Evolutionary conservation across 2,113 vertebrate genomes (phyloP), one percentile per base, ranked within the genome.

Genomic region (Phylloscopus whistleri): DNA sequence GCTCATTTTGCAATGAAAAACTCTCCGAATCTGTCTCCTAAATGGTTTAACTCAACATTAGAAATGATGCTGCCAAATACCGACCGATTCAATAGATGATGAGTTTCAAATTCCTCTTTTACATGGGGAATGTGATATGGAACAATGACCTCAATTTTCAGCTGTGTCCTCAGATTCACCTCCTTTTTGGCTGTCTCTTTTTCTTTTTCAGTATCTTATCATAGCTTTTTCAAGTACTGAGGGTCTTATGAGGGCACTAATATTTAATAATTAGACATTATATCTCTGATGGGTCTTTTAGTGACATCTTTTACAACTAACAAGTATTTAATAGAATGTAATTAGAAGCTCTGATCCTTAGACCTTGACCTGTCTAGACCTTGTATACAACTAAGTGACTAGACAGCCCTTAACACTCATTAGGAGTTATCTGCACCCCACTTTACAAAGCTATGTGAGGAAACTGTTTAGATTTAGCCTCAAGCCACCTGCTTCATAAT

Each of bases 401-500:
- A 81, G 79, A 95, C 97, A 94, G 78, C 80, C 96, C 92, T 94
- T 90, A 96, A 97, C 95, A 76, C 95, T 97, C 96, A 87, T 95
- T 97, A 97, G 87, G 91, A 92, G 95, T 97, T 93, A 76, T 83
- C 95, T 91, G 63, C 95, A 94, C 92, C 97, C 95, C 97, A 97
- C 97, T 97, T 97, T 94, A 95, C 93, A 88, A 89, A 98, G 98
- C 96, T 97, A 97, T 95, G 94, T 82, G 96, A 98, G 97, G 97
- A 98, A 98, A 98, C 96, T 95, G 76, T 98, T 97, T 95, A 97
- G 97, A 96, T 98, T 98, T 98, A 98, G 92, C 98, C 97, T 93
- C 66, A 97, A 97, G 96, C 98, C 98, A 98, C 98, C 98, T 98
- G 98, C 97, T 97, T 96, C 7, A 35, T 97, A 98, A 98, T 98